Evolutionary conservation across 2,888 invertebrate species (phyloP), one percentile per base, ranked within the genome.

Genomic region (Phyto melanocephala): DNA sequence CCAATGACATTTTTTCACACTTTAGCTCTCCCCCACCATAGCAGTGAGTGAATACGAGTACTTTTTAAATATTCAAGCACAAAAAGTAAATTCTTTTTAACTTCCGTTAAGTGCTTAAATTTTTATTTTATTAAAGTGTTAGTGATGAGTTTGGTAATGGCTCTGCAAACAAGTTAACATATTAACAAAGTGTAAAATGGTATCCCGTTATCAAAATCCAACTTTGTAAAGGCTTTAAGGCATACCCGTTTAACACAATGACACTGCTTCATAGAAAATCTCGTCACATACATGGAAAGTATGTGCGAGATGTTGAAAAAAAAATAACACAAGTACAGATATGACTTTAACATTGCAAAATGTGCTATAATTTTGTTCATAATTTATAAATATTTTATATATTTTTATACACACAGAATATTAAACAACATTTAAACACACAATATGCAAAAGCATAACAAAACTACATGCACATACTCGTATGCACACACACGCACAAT

Each of bases 101-200:
- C 67, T 74, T 62, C 62, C 74, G 67, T 50, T 79, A 33, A 15
- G 33, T 67, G 52, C 17, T 60, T 33, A 17, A 47, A n/a, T 54
- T 28, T 20, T 20, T 63, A 5, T 50, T 47, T 13, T 58, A 58
- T 78, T 56, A 63, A 71, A 71, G 78, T 71, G 65, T 65, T 63
- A 58, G 58, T 70, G 62, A 71, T 76, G 67, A 71, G 63, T 81
- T 76, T 81, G 71, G 45, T 71, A 81, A 76, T 81, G 76, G 65
- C 35, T 65, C 24, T 52, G 76, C 45, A 76, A 76, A 76, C 76
- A 81, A 70, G 76, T 81, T 65, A 76, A 60, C 80, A 40, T 81
- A 81, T 81, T 81, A 81, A 71, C 80, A 76, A 65, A 60, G 58
- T 45, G 13, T 37, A 58, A 54, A 56, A 45, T 54, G 52, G 60